These are phyloP conservation scores for Drosophila neoperkinsi DNA, from an alignment of 2,888 invertebrate genomes.

Conservation along the genomic window DNA sequence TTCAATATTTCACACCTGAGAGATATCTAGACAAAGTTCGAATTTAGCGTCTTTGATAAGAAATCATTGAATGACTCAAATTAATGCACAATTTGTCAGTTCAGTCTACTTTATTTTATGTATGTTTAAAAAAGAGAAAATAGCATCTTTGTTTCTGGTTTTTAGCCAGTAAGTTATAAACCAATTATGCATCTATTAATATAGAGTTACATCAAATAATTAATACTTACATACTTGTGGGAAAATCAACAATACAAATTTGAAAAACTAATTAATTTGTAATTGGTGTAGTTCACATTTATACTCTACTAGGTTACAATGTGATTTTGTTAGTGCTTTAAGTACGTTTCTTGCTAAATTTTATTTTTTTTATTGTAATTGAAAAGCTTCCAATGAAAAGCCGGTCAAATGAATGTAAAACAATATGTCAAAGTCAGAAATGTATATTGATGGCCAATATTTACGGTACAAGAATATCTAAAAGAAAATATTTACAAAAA, in stretches of 20 bases:
- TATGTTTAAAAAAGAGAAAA: background rate
- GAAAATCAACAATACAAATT: conserved; percentile 25
- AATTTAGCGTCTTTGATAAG: conserved; percentile 34
- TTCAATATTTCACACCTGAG: conserved; percentile 24
- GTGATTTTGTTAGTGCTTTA: conserved; percentile 76
- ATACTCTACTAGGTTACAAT: conserved; percentile 72
- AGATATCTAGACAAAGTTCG: conserved; percentile 41
- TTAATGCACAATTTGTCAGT: conserved; percentile 30
- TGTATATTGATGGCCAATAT: conserved; percentile 46
- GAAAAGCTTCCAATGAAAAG: conserved; percentile 52
- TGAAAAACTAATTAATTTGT: conserved; percentile 27
- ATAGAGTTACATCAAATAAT: conserved; percentile 8
- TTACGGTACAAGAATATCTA: conserved; percentile 45
- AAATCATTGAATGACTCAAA: conserved; percentile 1
- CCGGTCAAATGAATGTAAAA: conserved; percentile 28
- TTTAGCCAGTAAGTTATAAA: conserved; percentile 9
- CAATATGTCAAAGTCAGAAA: conserved; percentile 42
- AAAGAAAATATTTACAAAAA: conserved; percentile 58
- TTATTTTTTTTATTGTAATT: conserved; percentile 25
- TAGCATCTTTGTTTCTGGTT: conserved; percentile 3
- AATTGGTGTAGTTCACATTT: conserved; percentile 47
- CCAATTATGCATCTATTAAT: conserved; percentile 21
- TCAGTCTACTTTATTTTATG: conserved; percentile 1
- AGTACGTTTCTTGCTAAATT: conserved; percentile 64
- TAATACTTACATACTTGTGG: conserved; percentile 6